Percentiles rank a stretch among this genome's conserved stretches.
Evolutionary conservation across 2,888 invertebrate genomes (phyloP).

Genomic region (Mythimna vitellina): DNA sequence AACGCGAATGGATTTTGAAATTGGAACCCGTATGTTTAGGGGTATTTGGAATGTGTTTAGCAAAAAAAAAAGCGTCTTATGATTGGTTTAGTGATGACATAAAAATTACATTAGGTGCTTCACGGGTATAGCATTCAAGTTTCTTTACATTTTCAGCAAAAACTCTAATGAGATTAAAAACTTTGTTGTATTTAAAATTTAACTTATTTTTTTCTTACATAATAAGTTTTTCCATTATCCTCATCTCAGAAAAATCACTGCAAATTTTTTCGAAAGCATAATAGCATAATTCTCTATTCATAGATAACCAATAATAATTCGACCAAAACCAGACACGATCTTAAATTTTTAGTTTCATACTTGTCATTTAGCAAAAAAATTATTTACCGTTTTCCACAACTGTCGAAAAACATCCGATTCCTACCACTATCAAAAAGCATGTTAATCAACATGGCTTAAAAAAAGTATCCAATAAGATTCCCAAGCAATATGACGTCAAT

Average conservation of each 20-base stretch:
- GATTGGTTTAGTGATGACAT: conserved; percentile 51
- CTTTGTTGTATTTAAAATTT: background rate
- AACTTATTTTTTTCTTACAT: background rate
- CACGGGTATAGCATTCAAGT: background rate
- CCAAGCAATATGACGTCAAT: conserved; percentile 75
- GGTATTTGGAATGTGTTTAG: conserved; percentile 63
- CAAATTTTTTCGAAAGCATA: background rate
- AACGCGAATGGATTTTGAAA: conserved; percentile 81
- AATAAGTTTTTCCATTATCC: background rate
- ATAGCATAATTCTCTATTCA: too few relatives aligned
- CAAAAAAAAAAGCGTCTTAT: conserved; percentile 48
- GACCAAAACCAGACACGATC: background rate
- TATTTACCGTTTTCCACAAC: background rate
- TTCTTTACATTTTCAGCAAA: background rate
- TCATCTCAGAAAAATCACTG: background rate
- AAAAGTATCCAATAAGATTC: conserved; percentile 57
- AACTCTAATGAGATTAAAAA: background rate
- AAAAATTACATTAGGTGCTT: background rate
- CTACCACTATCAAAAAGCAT: background rate
- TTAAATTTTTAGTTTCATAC: background rate
- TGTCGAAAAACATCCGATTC: background rate
- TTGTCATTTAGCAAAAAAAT: background rate
- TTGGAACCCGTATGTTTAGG: conserved; percentile 75
- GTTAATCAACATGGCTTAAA: conserved; percentile 13
- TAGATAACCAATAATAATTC: background rate